Evolutionary conservation across 2,113 vertebrate genomes (phyloP), one percentile per base, ranked within the genome.

Genomic region (Platysternon megacephalum): DNA sequence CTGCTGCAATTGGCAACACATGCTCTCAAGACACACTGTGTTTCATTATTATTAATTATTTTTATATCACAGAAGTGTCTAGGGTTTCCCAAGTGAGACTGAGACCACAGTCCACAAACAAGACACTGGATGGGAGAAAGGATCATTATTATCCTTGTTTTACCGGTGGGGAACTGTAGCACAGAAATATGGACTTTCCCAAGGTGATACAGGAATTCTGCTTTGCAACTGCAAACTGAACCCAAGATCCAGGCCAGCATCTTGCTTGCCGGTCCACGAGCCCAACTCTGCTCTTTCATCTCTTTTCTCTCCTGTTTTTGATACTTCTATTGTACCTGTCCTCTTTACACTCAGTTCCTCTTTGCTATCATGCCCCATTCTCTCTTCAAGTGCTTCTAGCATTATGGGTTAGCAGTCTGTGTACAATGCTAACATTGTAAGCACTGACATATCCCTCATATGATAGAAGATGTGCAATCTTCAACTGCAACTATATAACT

Each of bases 101-200:
- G 61, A 68, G 61, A 68, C 61, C 6, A 35, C 14, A n/a, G 32
- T n/a, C 29, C 32, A 68, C 16, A n/a, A 68, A 68, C 14, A 68
- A n/a, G 61, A n/a, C 32, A 61, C 35, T 35, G 12, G 61, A 13
- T n/a, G 35, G 16, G 32, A 68, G 61, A 68, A 68, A n/a, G 61
- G 8, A 16, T n/a, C 61, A 68, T 68, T n/a, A n/a, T 68, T n/a
- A 68, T 68, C 61, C 35, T 68, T 68, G 26, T 58, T 58, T 8
- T 68, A 35, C 32, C 5, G 61, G 61, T 68, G 61, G 28, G 51
- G 42, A 86, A 28, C 32, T 0, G 0, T 17, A 82, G 82, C 6
- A 76, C 39, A 85, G 44, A 44, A 76, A 46, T 1, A 3, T 22
- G 46, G 68, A 76, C 35, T 51, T 53, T 52, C 76, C 21, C 86